These are phyloP conservation scores for Laothoe populi DNA, from an alignment of 2,888 invertebrate species.

Conservation along the genomic window DNA sequence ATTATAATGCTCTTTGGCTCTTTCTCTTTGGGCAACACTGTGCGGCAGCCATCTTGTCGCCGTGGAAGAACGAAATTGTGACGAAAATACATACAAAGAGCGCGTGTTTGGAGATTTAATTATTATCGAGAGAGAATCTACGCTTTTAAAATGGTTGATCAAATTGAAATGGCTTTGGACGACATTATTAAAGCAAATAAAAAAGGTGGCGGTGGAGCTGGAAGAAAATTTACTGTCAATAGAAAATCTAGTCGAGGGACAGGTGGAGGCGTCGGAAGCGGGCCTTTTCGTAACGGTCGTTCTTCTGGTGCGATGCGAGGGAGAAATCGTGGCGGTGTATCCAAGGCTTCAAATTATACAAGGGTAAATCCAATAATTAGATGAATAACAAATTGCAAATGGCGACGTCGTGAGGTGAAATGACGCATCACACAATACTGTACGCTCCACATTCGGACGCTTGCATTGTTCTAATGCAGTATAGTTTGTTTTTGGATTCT, in stretches of 20 bases:
- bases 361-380: constrained; percentile 86
- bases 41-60: constrained; percentile 17
- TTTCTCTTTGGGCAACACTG: no score
- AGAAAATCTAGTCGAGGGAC: constrained; percentile 16
- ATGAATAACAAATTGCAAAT: constrained; percentile 75
- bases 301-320: constrained; percentile 87
- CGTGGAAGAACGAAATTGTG: constrained; percentile 8
- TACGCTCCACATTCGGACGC: constrained; percentile 37
- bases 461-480: constrained; percentile 33
- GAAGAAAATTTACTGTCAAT: constrained; percentile 52
- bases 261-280: constrained; percentile 70
- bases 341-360: constrained; percentile 86
- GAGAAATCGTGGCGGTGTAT: constrained; percentile 89
- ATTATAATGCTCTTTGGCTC: no score
- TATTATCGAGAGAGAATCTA: neutral
- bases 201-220: constrained; percentile 85
- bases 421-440: constrained; percentile 59
- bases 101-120: neutral
- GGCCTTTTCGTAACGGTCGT: constrained; percentile 81
- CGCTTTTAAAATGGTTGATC: constrained; percentile 96
- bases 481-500: constrained; percentile 22
- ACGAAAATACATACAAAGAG: constrained; percentile 8
- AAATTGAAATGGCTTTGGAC: constrained; percentile 98
- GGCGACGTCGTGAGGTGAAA: constrained; percentile 71
- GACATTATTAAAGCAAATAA: constrained; percentile 97